Evolutionary conservation across 2,797 vertebrate species (phyloP).

Genomic region (Phoeniculus purpureus): DNA sequence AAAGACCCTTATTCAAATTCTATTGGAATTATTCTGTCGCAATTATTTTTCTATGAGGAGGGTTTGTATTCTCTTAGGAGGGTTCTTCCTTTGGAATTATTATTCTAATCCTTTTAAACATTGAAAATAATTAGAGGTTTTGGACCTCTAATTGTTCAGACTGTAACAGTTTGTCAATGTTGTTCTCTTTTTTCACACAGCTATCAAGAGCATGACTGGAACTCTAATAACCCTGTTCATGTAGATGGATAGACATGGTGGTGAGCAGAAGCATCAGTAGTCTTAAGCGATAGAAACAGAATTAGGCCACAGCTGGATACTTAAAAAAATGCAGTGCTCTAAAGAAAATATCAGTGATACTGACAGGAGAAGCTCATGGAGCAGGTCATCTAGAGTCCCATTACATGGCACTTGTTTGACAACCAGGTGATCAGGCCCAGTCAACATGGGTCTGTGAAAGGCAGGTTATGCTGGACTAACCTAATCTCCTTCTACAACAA

Average conservation of each 20-base stretch:
- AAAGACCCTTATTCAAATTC: no score
- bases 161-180: neutral
- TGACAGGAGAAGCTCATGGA: neutral
- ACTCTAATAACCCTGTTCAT: neutral
- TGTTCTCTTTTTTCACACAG: neutral
- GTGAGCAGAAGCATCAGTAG: neutral
- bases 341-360: neutral
- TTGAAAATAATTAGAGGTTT: neutral
- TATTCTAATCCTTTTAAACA: neutral
- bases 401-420: no score
- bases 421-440: no score
- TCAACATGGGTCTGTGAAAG: no score
- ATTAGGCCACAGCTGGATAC: neutral
- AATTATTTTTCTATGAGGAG: no score
- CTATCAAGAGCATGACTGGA: neutral
- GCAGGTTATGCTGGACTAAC: no score
- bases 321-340: neutral
- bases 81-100: neutral
- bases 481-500: no score
- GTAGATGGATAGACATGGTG: neutral
- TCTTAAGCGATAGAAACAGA: neutral
- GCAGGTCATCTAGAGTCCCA: no score
- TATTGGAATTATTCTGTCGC: no score
- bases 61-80: no score
- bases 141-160: neutral